phyloP scores from a whole-genome alignment of 2,113 vertebrate genomes.

The Coregonus clupeaformis region DNA sequence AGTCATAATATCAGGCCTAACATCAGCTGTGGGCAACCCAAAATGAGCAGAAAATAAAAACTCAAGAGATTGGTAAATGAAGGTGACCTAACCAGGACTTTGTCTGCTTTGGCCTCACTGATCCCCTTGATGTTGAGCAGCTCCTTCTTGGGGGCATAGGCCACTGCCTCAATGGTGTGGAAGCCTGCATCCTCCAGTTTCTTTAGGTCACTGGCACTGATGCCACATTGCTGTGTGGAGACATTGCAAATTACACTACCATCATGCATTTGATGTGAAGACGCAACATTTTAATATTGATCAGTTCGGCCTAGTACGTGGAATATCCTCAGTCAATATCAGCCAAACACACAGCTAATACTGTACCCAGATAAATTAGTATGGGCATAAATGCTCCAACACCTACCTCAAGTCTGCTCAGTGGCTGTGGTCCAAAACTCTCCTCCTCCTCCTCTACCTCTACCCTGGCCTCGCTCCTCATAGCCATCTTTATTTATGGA shows the following conservation, averaged over 20 bases:
- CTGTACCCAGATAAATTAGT: background rate
- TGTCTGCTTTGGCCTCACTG: conserved; percentile 96
- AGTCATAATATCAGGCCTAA: background rate
- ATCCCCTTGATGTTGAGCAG: conserved; percentile 96
- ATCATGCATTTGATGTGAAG: background rate
- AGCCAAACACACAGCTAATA: background rate
- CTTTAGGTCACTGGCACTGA: conserved; percentile 92
- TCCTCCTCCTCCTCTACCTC: conserved; percentile 88
- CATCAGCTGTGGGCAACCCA: background rate
- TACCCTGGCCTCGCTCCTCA: conserved; percentile 76
- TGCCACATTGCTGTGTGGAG: conserved; percentile 84
- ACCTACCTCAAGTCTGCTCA: conserved; percentile 85
- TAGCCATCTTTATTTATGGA: conserved; percentile 77
- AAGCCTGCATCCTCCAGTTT: conserved; percentile 96
- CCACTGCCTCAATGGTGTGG: conserved; percentile 95
- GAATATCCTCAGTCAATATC: background rate
- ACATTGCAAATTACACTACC: background rate
- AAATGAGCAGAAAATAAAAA: too few species aligned
- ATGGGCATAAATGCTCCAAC: background rate
- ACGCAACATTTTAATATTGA: background rate
- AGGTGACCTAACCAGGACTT: conserved; percentile 83
- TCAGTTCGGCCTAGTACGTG: background rate
- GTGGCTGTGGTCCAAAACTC: conserved; percentile 88
- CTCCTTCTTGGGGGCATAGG: conserved; percentile 96
- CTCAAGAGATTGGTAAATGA: too few species aligned